A percentile compares a stretch with the other conserved stretches of the same genome.
Conservation (phyloP, 2,113 vertebrate species). For the zebrafish (Danio rerio) region DNA sequence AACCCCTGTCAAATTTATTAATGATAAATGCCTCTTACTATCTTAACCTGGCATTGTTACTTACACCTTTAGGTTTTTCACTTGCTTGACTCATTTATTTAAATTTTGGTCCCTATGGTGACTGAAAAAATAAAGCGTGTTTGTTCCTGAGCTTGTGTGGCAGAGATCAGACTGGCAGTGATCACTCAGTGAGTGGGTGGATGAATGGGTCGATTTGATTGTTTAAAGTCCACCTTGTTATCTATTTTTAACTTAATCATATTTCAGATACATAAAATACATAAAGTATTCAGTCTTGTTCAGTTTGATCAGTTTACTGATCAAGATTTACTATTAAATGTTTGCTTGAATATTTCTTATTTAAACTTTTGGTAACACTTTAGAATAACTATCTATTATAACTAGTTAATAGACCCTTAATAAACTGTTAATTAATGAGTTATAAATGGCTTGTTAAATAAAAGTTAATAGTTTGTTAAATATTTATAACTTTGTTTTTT, state of each 20-base stretch:
- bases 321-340: neutral
- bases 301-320: neutral
- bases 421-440: too few relatives aligned
- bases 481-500: too few relatives aligned
- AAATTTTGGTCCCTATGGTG: slow-evolving; percentile 13
- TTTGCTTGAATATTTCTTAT: neutral
- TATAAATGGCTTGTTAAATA: too few relatives aligned
- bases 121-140: slow-evolving; percentile 24
- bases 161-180: neutral
- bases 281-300: neutral
- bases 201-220: slow-evolving; percentile 14
- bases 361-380: too few relatives aligned
- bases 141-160: neutral
- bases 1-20: neutral
- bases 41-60: neutral
- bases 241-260: neutral
- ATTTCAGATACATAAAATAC: neutral
- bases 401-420: too few relatives aligned
- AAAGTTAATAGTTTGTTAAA: too few relatives aligned
- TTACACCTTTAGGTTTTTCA: neutral
- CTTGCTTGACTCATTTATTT: slow-evolving; percentile 16
- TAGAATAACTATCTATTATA: too few relatives aligned
- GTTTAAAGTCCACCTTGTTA: neutral
- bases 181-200: slow-evolving; percentile 17
- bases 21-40: neutral